Evolutionary conservation across 2,888 invertebrate species (phyloP).

Genomic region (Dicyrtoma fusca): DNA sequence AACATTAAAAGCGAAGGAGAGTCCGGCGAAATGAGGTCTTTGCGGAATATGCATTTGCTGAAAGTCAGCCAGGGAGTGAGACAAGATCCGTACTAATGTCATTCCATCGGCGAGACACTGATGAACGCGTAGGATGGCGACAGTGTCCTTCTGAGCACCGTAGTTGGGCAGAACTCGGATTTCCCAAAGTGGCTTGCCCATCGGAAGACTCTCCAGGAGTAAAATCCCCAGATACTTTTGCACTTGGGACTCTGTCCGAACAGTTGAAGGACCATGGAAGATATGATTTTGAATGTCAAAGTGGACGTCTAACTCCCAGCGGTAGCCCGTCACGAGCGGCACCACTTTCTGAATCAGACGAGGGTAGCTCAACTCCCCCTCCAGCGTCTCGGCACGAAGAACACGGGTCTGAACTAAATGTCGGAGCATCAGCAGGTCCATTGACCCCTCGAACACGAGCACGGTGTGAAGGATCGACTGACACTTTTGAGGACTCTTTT

Average conservation of each 20-base stretch:
- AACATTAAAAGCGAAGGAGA: constrained; percentile 60
- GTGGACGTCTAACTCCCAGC: constrained; percentile 62
- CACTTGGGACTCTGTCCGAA: constrained; percentile 59
- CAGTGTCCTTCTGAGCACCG: constrained; percentile 60
- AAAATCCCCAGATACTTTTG: constrained; percentile 62
- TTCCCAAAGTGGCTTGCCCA: constrained; percentile 64
- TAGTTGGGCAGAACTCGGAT: constrained; percentile 62
- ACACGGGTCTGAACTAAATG: constrained; percentile 62
- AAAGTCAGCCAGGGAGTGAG: constrained; percentile 60
- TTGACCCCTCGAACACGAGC: constrained; percentile 62
- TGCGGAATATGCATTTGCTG: constrained; percentile 58
- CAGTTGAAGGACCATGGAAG: constrained; percentile 59
- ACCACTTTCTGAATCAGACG: constrained; percentile 62
- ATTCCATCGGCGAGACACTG: constrained; percentile 64
- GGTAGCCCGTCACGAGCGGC: constrained; percentile 60
- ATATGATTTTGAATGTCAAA: constrained; percentile 64
- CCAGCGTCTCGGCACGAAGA: constrained; percentile 59
- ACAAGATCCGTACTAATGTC: constrained; percentile 61
- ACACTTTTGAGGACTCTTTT: constrained; percentile 57
- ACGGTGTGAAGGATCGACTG: constrained; percentile 62
- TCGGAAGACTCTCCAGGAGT: constrained; percentile 60
- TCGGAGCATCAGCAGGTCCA: constrained; percentile 61
- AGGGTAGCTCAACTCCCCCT: constrained; percentile 61
- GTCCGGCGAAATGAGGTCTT: constrained; percentile 61
- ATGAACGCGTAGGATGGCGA: constrained; percentile 62